Percentiles rank a stretch among this genome's conserved stretches.
phyloP scores from a whole-genome alignment of 2,113 vertebrate species.

The Osmerus eperlanus region DNA sequence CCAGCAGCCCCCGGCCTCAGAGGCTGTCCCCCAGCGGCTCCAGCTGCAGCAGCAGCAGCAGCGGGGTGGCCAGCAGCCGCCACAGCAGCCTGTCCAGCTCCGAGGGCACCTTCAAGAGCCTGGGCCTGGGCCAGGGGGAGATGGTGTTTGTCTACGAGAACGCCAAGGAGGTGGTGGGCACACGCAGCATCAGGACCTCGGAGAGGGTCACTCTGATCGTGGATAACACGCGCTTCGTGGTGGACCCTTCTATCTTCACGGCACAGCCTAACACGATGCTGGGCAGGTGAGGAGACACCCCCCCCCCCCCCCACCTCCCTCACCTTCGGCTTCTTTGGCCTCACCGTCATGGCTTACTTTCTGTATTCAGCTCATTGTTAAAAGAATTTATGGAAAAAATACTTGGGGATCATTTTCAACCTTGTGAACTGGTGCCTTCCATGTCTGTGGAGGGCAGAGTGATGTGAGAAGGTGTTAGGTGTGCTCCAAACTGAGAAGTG shows the following conservation, averaged over 20 bases:
- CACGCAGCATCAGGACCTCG: slow-evolving; percentile 81
- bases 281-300: slow-evolving; percentile 80
- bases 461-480: not conserved
- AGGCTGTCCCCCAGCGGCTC: slow-evolving; percentile 89
- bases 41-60: slow-evolving; percentile 69
- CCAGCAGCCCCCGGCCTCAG: slow-evolving; percentile 91
- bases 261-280: slow-evolving; percentile 99
- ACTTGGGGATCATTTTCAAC: not conserved
- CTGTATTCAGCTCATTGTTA: too few species aligned
- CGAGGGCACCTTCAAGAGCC: slow-evolving; percentile 86
- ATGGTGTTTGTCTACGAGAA: slow-evolving; percentile 98
- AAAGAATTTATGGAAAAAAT: too few species aligned
- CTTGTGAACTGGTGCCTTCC: not conserved
- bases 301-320: not conserved
- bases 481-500: not conserved
- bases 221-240: slow-evolving; percentile 97
- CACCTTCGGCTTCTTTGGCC: not conserved
- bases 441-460: too few species aligned
- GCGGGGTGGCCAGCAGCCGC: slow-evolving; percentile 85
- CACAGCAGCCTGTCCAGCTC: slow-evolving; percentile 91
- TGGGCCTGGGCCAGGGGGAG: slow-evolving; percentile 75
- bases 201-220: slow-evolving; percentile 96
- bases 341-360: not conserved
- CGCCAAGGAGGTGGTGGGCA: slow-evolving; percentile 78
- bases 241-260: slow-evolving; percentile 95